Base-by-base conservation (phyloP, 2,888 invertebrate genomes). In the Phymatocera aterrima region DNA sequence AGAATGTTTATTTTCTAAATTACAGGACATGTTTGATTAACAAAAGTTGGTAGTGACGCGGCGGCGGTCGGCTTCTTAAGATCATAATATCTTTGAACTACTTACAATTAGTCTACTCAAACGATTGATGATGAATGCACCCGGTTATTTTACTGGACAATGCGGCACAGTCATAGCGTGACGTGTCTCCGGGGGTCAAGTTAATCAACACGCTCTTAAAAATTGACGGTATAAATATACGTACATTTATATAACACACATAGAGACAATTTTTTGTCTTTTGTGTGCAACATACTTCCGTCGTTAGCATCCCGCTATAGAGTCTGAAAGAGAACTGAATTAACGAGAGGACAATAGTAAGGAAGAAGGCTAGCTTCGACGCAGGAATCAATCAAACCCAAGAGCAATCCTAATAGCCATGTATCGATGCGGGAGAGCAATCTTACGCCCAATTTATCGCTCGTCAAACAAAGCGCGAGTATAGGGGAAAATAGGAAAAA, bases 111-210 rank as follows among this genome's bases (percentile, higher is more conserved):
- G n/a, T 57, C 57, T 57, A 21, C 40, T 75, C 57, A 37, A 75
- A 57, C 75, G 75, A 40, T 54, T 75, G 40, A n/a, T n/a, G n/a
- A n/a, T n/a, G n/a, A 75, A 75, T 75, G 24, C n/a, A 37, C 57
- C 28, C 43, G 60, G 57, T 60, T 75, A 57, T 75, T 37, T 24
- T 8, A 31, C 31, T 24, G 54, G 18, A 75, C 75, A 75, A 57
- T 75, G 57, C 24, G 57, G 60, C 74, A 74, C 74, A 75, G 75
- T 75, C 46, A 57, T 40, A 31, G n/a, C 57, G 75, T 75, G 54
- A 60, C 60, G 40, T 37, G 54, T 43, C 31, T 43, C 24, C 51
- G n/a, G 57, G 61, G 61, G 75, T 75, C 75, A 75, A 75, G 31
- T 75, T 40, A 75, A 75, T 75, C 75, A 75, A 75, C 75, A 28